Evolutionary conservation across 2,888 invertebrate genomes (phyloP), one percentile per base, ranked within the genome.

Genomic region (Oscheius sp.): DNA sequence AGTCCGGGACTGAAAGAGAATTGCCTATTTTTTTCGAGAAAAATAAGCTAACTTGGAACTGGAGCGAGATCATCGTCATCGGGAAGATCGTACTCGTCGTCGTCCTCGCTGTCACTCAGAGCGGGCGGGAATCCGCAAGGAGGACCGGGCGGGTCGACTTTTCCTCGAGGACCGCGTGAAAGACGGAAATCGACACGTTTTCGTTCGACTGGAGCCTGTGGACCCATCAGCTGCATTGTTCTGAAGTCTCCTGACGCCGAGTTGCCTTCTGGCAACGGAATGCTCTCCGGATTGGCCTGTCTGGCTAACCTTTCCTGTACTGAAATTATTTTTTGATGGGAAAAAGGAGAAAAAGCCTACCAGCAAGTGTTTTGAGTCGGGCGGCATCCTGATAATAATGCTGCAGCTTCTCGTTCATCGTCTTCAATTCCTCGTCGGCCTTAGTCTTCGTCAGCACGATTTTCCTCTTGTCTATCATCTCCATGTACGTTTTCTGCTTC

Each of bases 21-120:
- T 60, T 3, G 11, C 13, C 11, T 33, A 35, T 10, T 60, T 60
- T 60, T 47, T 37, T 1, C 1, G 50, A 21, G 48, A n/a, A 47
- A 7, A 10, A 5, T 2, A 63, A 42, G 48, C 48, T 75, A 51
- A 82, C 80, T 84, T 13, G 80, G 81, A 3, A 85, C 83, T 3
- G 85, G 85, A 7, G 77, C 85, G 50, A 84, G 73, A 76, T 84
- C 81, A 32, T 79, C 79, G n/a, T 85, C 85, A 47, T 79, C 83
- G 21, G 76, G 71, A 10, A 79, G 74, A 9, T 63, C 65, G 29
- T 70, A 47, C 4, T 74, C 74, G 7, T 79, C 77, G 10, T 83
- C 85, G 13, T 82, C 82, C 21, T 84, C 85, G 35, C 77, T 77
- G 57, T 84, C 83, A 32, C 82, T 79, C 47, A 82, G 74, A 33